phyloP scores from a whole-genome alignment of 2,113 vertebrate genomes.

The Conger conger region DNA sequence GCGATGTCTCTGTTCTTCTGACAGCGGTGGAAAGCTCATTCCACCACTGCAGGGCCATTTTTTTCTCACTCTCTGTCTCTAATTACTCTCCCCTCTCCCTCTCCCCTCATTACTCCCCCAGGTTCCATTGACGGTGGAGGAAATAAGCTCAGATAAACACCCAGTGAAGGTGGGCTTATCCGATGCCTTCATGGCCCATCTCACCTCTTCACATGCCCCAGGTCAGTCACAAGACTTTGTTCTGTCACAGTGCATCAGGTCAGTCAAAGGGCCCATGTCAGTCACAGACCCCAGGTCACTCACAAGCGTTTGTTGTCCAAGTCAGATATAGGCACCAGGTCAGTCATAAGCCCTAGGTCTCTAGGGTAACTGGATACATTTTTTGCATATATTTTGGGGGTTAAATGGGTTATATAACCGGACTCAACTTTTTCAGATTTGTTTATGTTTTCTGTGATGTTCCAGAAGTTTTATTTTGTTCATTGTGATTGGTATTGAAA shows the following conservation, averaged over 20 bases:
- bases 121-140: constrained; percentile 80
- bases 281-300: too few relatives aligned
- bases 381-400: not conserved
- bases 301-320: too few relatives aligned
- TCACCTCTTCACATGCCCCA: constrained; percentile 63
- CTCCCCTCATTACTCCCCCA: constrained; percentile 43
- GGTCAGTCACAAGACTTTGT: constrained; percentile 64
- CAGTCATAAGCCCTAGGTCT: too few relatives aligned
- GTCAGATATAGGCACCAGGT: too few relatives aligned
- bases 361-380: too few relatives aligned
- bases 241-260: too few relatives aligned
- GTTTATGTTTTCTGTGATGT: not conserved
- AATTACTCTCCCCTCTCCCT: not conserved
- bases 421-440: not conserved
- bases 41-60: too few relatives aligned
- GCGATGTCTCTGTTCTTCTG: too few relatives aligned
- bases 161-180: constrained; percentile 93
- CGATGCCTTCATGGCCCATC: constrained; percentile 86
- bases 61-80: too few relatives aligned
- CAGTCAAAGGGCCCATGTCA: too few relatives aligned
- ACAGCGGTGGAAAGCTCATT: too few relatives aligned
- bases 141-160: constrained; percentile 85
- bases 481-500: not conserved
- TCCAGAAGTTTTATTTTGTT: not conserved
- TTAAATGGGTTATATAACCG: not conserved